phyloP scores from a whole-genome alignment of 2,797 vertebrate genomes.

The Morelia viridis region DNA sequence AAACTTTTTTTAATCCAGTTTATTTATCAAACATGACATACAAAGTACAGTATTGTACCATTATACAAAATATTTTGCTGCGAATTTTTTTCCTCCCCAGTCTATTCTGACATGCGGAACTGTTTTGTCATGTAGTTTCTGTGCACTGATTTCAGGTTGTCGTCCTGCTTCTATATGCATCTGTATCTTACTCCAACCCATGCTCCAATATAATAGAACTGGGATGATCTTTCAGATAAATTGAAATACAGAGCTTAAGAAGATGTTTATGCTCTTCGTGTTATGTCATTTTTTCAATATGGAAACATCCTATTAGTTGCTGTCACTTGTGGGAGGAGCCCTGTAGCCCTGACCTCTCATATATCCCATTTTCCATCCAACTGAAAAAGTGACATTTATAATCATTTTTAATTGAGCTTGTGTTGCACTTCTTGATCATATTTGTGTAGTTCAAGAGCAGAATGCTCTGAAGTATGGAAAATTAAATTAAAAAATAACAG shows the following conservation, averaged over 20 bases:
- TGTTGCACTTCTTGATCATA: background rate
- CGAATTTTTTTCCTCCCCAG: background rate
- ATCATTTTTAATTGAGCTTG: background rate
- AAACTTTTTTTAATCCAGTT: background rate
- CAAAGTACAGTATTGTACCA: background rate
- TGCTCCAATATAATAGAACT: background rate
- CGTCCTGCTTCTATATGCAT: background rate
- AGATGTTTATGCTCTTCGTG: background rate
- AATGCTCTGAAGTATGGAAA: background rate
- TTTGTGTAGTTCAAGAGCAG: background rate
- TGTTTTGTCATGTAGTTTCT: background rate
- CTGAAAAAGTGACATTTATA: conserved; percentile 12
- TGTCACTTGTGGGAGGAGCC: conserved; percentile 18
- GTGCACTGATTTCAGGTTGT: background rate
- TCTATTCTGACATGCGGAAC: background rate
- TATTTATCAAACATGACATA: background rate
- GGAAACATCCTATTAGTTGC: background rate
- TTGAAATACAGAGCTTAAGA: background rate
- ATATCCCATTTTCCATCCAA: background rate
- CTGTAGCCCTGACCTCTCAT: background rate
- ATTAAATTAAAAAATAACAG: background rate
- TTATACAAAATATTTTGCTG: background rate
- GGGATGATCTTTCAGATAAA: background rate
- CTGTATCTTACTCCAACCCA: background rate
- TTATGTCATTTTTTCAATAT: background rate